Evolutionary conservation across 1,140 invertebrate genomes (phyloP).

Genomic region (Dendroctonus ponderosae): DNA sequence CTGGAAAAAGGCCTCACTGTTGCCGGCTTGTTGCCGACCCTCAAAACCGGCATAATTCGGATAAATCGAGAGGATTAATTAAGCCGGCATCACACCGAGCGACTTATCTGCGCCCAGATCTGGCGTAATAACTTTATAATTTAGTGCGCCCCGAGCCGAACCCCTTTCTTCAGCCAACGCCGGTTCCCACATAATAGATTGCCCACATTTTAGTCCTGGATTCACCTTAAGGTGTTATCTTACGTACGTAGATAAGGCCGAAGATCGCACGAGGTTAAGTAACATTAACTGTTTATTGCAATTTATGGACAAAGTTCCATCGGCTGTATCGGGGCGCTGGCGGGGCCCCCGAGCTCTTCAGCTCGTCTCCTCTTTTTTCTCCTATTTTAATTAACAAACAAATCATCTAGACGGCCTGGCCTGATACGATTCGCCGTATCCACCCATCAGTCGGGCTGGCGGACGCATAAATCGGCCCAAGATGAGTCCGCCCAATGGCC

Average conservation of each 20-base stretch:
- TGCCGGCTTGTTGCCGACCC: too few species aligned
- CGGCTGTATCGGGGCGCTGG: too few species aligned
- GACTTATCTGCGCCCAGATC: slow-evolving; percentile 51
- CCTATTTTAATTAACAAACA: too few species aligned
- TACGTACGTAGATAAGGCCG: slow-evolving; percentile 46
- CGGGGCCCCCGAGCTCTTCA: neutral
- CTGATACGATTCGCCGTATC: slow-evolving; percentile 9
- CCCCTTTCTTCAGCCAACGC: slow-evolving; percentile 39
- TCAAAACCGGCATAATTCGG: slow-evolving; percentile 1
- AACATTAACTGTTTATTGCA: slow-evolving; percentile 52
- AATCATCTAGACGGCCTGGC: too few species aligned
- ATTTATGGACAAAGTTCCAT: slow-evolving; percentile 39
- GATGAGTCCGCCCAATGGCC: slow-evolving; percentile 28
- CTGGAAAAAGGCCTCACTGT: too few species aligned
- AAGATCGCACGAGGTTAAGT: slow-evolving; percentile 49
- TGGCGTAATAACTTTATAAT: slow-evolving; percentile 54
- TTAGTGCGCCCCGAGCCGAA: slow-evolving; percentile 49
- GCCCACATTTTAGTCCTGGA: slow-evolving; percentile 47
- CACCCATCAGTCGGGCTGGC: slow-evolving; percentile 29
- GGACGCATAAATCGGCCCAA: slow-evolving; percentile 26
- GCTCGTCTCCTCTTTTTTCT: neutral
- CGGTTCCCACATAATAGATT: slow-evolving; percentile 49
- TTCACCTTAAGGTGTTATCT: slow-evolving; percentile 49
- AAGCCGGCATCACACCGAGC: slow-evolving; percentile 52
- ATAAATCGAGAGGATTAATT: slow-evolving; percentile 46